Base-by-base conservation (phyloP, 2,113 vertebrate genomes). In the Phodopus roborovskii region DNA sequence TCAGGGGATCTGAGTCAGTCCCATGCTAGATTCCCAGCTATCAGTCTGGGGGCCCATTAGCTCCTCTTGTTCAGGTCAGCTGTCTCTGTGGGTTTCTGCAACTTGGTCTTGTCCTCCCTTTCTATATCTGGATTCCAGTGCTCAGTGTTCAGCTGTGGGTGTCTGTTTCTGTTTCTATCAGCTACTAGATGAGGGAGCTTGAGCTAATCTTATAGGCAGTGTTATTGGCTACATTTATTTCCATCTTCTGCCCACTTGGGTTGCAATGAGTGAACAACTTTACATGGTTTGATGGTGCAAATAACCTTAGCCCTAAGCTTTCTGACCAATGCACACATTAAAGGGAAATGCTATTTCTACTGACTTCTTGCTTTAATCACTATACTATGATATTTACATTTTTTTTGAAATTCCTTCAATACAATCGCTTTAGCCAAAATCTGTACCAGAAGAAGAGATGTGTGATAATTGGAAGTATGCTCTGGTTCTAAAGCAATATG, bases 211-310 rank as follows among this genome's bases (percentile, higher is more conserved):
- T 94, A 92, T 71, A 92, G n/a, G 15, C 2, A 92, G 90, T 36
- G 4, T 45, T 75, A 68, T 75, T 33, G 26, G 30, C 91, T 83
- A 5, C 78, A 73, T 96, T 78, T 90, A 33, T 92, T 91, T 94
- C 95, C 39, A 82, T 60, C 26, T 84, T 53, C 66, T 74, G 30
- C 90, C 42, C 74, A 17, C 4, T 86, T 94, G 50, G 16, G 24
- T 87, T 95, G 11, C 13, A 95, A 84, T 39, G 64, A 94, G 71
- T 88, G 87, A 93, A 88, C 16, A 78, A 17, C 39, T 90, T 81
- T 71, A 84, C 68, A 48, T 81, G n/a, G 50, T 53, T 86, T 92
- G 10, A 87, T 90, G 68, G 9, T 53, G 88, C 30, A 36, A 97
- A 68, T 39, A 58, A 56, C 24, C 83, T 93, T 91, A 86, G 56